phyloP scores from a whole-genome alignment of 2,888 invertebrate species.

The Tinea trinotella region DNA sequence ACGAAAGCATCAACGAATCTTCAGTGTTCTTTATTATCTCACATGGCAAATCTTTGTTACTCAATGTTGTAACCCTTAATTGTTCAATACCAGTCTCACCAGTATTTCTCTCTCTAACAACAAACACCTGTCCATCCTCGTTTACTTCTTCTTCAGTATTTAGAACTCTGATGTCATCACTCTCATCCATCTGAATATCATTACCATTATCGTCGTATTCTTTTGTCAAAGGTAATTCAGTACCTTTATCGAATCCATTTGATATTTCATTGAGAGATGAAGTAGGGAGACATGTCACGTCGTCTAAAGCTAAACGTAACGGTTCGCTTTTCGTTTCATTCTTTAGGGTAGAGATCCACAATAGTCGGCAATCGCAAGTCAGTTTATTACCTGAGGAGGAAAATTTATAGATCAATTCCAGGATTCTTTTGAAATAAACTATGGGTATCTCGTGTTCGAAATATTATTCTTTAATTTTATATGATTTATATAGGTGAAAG shows the following conservation, averaged over 20 bases:
- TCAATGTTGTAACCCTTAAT: slow-evolving; percentile 41
- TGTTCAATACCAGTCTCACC: slow-evolving; percentile 38
- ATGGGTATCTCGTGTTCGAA: not conserved
- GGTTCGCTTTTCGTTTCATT: slow-evolving; percentile 82
- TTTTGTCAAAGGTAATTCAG: not conserved
- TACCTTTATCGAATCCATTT: not conserved
- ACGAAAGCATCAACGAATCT: slow-evolving; percentile 59
- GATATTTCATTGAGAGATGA: not conserved
- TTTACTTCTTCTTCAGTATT: slow-evolving; percentile 36
- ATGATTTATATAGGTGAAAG: no score
- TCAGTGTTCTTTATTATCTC: slow-evolving; percentile 45
- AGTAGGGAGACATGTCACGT: slow-evolving; percentile 73
- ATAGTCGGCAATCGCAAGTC: slow-evolving; percentile 84
- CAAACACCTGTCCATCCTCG: slow-evolving; percentile 35
- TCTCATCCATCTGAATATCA: slow-evolving; percentile 20
- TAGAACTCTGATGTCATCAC: slow-evolving; percentile 30
- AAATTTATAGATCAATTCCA: slow-evolving; percentile 14
- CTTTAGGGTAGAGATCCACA: slow-evolving; percentile 82
- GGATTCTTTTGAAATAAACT: slow-evolving; percentile 6
- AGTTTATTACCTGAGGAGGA: slow-evolving; percentile 80
- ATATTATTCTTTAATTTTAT: not conserved
- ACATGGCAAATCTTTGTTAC: slow-evolving; percentile 46
- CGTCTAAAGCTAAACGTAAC: slow-evolving; percentile 77
- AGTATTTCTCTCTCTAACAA: slow-evolving; percentile 39
- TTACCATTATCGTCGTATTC: slow-evolving; percentile 1